Evolutionary conservation across 2,797 vertebrate genomes (phyloP).

Genomic region (Emys orbicularis): DNA sequence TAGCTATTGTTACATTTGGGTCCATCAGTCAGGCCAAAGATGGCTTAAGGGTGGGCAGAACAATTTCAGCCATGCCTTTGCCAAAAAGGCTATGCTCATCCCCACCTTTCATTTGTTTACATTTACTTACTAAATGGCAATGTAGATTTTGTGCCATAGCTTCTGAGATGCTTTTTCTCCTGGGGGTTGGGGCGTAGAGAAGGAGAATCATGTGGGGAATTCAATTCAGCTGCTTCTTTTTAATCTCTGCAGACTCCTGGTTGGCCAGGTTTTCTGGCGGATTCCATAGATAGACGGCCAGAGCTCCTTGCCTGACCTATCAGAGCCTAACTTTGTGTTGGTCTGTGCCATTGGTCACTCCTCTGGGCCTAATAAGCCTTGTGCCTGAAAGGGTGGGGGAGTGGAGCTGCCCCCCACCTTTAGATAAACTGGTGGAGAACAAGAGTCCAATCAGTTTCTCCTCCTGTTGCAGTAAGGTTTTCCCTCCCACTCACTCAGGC

Average conservation of each 20-base stretch:
- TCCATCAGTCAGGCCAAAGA: not conserved
- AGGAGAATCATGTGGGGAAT: not conserved
- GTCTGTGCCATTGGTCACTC: not conserved
- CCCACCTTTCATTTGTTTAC: not conserved
- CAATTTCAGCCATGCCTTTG: not conserved
- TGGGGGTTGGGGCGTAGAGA: no score
- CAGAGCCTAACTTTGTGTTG: not conserved
- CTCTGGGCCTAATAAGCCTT: not conserved
- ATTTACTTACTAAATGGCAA: not conserved
- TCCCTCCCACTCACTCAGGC: not conserved
- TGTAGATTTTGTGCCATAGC: not conserved
- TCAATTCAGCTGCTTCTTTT: not conserved
- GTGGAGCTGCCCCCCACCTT: not conserved
- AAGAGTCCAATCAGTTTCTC: not conserved
- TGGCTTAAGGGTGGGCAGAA: not conserved
- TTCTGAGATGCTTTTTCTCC: not conserved
- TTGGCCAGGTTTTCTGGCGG: fast-evolving
- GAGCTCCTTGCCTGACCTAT: not conserved
- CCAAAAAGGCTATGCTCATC: not conserved
- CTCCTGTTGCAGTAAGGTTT: no score
- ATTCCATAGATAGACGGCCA: not conserved
- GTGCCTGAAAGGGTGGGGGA: not conserved
- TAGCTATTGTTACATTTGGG: not conserved
- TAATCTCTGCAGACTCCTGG: not conserved
- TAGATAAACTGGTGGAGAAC: not conserved